Conservation (phyloP, 2,113 vertebrate genomes). For the Cacatua alba region DNA sequence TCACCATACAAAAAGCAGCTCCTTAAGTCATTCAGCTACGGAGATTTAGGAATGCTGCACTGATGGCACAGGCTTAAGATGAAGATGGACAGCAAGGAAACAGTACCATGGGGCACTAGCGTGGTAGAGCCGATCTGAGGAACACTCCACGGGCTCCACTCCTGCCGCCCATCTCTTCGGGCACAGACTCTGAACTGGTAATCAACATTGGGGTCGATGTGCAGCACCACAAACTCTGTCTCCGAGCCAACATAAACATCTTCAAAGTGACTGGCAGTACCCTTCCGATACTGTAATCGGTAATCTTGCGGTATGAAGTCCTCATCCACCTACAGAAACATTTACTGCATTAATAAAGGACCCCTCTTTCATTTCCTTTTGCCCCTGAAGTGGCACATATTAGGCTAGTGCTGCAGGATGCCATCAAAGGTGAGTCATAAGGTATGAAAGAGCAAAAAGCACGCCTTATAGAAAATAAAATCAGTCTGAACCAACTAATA, state of each 20-base stretch:
- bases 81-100: not conserved
- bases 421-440: not conserved
- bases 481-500: not conserved
- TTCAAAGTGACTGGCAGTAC: slow-evolving; percentile 83
- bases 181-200: slow-evolving; percentile 94
- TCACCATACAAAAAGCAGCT: not conserved
- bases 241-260: slow-evolving; percentile 90
- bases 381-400: not conserved
- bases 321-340: slow-evolving; percentile 87
- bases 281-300: slow-evolving; percentile 88
- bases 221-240: slow-evolving; percentile 89
- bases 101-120: slow-evolving; percentile 87
- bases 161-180: slow-evolving; percentile 90
- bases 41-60: not conserved
- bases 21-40: not conserved
- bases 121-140: slow-evolving; percentile 87
- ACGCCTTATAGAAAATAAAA: not conserved
- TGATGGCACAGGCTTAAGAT: not conserved
- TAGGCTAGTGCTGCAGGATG: not conserved
- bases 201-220: slow-evolving; percentile 87
- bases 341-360: not conserved
- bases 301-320: slow-evolving; percentile 90
- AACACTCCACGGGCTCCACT: slow-evolving; percentile 98
- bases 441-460: not conserved
- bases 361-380: not conserved